Percentiles rank a stretch among this genome's conserved stretches.
Conservation (phyloP, 2,113 vertebrate species). For the Gnathonemus longibarbis region DNA sequence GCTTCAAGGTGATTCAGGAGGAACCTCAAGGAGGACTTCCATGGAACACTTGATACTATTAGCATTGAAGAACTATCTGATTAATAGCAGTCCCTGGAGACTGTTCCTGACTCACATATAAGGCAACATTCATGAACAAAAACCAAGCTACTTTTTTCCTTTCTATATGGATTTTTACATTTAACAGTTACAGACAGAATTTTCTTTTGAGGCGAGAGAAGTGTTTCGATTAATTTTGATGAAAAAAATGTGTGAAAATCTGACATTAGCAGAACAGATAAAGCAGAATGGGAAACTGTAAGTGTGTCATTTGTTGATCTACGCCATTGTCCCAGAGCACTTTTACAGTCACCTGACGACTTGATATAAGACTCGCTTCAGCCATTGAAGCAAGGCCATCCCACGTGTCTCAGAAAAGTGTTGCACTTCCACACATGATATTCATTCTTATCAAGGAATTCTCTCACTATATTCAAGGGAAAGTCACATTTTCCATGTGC, state of each 20-base stretch:
- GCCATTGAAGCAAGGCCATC: neutral
- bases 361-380: neutral
- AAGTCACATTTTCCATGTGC: neutral
- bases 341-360: neutral
- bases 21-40: constrained; percentile 60
- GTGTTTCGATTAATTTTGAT: neutral
- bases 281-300: neutral
- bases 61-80: constrained; percentile 60
- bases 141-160: neutral
- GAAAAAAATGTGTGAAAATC: neutral
- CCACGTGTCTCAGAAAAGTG: neutral
- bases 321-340: neutral
- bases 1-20: constrained; percentile 57
- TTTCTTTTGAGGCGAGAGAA: neutral
- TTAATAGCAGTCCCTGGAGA: constrained; percentile 30
- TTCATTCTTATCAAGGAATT: neutral
- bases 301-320: neutral
- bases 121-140: neutral
- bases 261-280: neutral
- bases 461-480: neutral
- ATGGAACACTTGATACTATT: constrained; percentile 58
- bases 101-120: neutral
- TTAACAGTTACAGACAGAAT: neutral
- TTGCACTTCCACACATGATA: neutral
- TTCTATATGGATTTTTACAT: neutral